A percentile compares a stretch with the other conserved stretches of the same genome.
Conservation (phyloP, 2,888 invertebrate genomes). For the Galeruca laticollis region DNA sequence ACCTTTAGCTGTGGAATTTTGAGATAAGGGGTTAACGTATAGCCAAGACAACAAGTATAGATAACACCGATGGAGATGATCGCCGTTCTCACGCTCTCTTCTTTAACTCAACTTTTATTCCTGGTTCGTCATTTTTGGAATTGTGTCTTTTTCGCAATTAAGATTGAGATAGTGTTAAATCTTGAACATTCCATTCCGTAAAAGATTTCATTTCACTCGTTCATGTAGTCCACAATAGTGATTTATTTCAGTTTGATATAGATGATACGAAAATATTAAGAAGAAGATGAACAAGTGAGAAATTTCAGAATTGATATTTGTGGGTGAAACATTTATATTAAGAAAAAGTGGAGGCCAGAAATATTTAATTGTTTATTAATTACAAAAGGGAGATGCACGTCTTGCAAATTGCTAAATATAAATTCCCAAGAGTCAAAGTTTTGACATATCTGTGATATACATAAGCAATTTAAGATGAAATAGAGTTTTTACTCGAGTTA, state of each 20-base stretch:
- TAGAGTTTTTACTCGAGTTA: too few species aligned
- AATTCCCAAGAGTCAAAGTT: not conserved
- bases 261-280: not conserved
- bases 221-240: constrained; percentile 6
- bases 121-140: constrained; percentile 58
- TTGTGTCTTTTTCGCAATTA: constrained; percentile 60
- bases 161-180: constrained; percentile 61
- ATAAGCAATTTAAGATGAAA: too few species aligned
- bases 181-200: constrained; percentile 53
- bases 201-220: constrained; percentile 51
- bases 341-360: too few species aligned
- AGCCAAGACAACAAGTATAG: constrained; percentile 62
- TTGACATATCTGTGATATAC: too few species aligned
- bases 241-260: not conserved
- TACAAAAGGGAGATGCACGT: too few species aligned
- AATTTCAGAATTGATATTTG: not conserved
- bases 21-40: constrained; percentile 66
- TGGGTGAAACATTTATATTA: too few species aligned
- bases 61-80: constrained; percentile 59
- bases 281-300: not conserved
- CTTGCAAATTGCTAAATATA: not conserved
- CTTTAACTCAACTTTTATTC: constrained; percentile 51
- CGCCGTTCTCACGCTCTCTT: constrained; percentile 63
- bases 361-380: too few species aligned
- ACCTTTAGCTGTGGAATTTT: constrained; percentile 64